Conservation (phyloP, 53 echinoderm and acorn worm species). For the Hippasteria phrygiana region DNA sequence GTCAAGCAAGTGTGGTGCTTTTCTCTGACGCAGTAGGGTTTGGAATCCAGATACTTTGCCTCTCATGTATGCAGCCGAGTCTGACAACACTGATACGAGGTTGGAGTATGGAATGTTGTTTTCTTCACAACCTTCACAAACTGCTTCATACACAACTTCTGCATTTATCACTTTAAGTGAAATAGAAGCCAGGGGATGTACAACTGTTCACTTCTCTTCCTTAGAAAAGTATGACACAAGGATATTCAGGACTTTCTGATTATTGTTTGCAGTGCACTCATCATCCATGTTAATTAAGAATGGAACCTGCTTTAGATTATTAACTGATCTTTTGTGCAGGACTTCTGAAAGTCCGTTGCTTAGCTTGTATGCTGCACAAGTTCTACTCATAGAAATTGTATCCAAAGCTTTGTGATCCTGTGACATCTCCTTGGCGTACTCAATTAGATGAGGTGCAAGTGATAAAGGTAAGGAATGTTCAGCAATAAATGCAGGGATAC, state of each 20-base stretch:
- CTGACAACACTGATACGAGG: slow-evolving; percentile 44
- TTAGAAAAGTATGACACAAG: slow-evolving; percentile 11
- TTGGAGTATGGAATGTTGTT: slow-evolving; percentile 48
- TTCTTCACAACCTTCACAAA: not conserved
- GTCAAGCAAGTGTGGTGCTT: slow-evolving; percentile 53
- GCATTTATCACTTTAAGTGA: slow-evolving; percentile 40
- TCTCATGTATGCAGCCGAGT: slow-evolving; percentile 60
- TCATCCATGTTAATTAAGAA: slow-evolving; percentile 63
- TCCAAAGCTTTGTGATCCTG: slow-evolving; percentile 53
- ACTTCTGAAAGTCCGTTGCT: slow-evolving; percentile 54
- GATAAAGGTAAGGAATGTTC: slow-evolving; percentile 54
- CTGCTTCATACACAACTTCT: slow-evolving; percentile 42
- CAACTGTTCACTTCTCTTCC: not conserved
- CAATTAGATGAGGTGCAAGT: slow-evolving; percentile 13
- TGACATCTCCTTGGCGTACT: slow-evolving; percentile 51
- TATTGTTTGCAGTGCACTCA: slow-evolving; percentile 63
- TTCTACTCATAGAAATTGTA: slow-evolving; percentile 43
- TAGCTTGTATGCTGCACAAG: slow-evolving; percentile 49
- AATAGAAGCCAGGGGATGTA: slow-evolving; percentile 12
- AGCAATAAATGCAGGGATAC: too few species aligned
- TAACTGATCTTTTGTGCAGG: slow-evolving; percentile 21
- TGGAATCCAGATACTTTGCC: slow-evolving; percentile 57
- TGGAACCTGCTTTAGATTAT: slow-evolving; percentile 15
- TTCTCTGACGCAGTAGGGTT: slow-evolving; percentile 44
- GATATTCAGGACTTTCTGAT: slow-evolving; percentile 41